These are phyloP conservation scores for Campoplex capitator DNA, from an alignment of 2,888 invertebrate species.

Conservation along the genomic window DNA sequence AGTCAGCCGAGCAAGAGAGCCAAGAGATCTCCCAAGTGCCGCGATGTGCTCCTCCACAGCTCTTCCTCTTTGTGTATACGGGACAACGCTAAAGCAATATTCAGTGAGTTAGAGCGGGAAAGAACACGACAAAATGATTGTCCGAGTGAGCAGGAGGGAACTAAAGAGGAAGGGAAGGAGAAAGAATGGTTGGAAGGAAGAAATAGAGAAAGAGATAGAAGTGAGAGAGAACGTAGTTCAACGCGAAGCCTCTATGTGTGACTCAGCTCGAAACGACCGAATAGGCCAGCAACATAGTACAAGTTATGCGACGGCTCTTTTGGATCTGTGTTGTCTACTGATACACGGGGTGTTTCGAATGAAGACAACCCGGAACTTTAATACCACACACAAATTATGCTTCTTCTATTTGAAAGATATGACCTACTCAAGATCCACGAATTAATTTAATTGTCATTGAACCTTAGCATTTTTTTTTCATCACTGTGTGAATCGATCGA, in stretches of 20 bases:
- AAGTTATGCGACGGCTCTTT: conserved; percentile 71
- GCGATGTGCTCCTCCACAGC: conserved; percentile 29
- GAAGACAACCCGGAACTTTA: conserved; percentile 42
- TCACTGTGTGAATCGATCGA: too few relatives aligned
- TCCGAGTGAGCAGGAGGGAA: conserved; percentile 50
- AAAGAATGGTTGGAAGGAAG: conserved; percentile 47
- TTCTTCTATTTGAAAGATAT: not conserved
- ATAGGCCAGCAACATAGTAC: conserved; percentile 77
- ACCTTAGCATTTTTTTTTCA: not conserved
- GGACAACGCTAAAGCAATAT: conserved; percentile 34
- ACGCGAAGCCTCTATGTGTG: conserved; percentile 73
- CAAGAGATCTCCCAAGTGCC: conserved; percentile 60
- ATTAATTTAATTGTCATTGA: not conserved
- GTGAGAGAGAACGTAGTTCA: conserved; percentile 54
- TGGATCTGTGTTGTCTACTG: conserved; percentile 55
- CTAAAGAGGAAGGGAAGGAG: conserved; percentile 45
- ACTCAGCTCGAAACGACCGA: conserved; percentile 79
- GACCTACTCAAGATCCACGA: not conserved
- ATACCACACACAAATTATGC: not conserved
- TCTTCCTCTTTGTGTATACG: conserved; percentile 36
- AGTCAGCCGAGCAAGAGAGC: conserved; percentile 71
- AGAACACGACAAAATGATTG: conserved; percentile 66
- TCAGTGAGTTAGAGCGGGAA: conserved; percentile 60
- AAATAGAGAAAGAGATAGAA: conserved; percentile 13
- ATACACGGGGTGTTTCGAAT: conserved; percentile 62